phyloP scores from a whole-genome alignment of 2,113 vertebrate genomes.

The Tricholaema leucomelas region DNA sequence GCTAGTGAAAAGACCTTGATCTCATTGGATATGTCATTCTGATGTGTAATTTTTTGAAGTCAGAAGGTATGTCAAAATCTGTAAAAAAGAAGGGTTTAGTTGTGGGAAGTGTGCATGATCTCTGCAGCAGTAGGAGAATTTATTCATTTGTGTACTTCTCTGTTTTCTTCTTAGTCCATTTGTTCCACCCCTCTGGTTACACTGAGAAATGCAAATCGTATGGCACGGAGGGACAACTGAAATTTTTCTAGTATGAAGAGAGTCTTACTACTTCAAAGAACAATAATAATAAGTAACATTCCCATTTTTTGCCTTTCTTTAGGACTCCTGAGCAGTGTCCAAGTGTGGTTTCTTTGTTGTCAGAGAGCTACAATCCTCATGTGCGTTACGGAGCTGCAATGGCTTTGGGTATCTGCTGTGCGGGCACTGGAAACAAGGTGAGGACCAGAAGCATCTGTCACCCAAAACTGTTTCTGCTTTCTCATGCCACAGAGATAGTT shows the following conservation, averaged over 20 bases:
- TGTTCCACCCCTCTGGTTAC: neutral
- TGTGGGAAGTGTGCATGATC: neutral
- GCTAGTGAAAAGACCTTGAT: neutral
- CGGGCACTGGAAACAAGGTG: slow-evolving; percentile 98
- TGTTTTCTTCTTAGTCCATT: neutral
- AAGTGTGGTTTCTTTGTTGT: slow-evolving; percentile 95
- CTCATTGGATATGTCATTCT: neutral
- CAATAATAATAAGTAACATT: neutral
- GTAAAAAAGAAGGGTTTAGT: neutral
- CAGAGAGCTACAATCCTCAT: slow-evolving; percentile 98
- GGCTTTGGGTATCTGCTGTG: slow-evolving; percentile 98
- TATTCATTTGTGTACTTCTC: neutral
- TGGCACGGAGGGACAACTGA: neutral
- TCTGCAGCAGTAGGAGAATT: neutral
- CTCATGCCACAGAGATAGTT: neutral
- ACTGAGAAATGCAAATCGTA: neutral
- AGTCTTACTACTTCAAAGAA: neutral
- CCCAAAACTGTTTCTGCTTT: neutral
- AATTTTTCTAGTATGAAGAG: neutral
- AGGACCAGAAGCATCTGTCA: neutral
- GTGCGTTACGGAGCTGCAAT: slow-evolving; percentile 97
- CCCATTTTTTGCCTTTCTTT: neutral
- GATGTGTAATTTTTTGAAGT: neutral
- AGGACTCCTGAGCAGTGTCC: slow-evolving; percentile 98
- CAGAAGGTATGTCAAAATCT: neutral